These are phyloP conservation scores for Ennomos quercinarius DNA, from an alignment of 2,888 invertebrate species.

Conservation along the genomic window DNA sequence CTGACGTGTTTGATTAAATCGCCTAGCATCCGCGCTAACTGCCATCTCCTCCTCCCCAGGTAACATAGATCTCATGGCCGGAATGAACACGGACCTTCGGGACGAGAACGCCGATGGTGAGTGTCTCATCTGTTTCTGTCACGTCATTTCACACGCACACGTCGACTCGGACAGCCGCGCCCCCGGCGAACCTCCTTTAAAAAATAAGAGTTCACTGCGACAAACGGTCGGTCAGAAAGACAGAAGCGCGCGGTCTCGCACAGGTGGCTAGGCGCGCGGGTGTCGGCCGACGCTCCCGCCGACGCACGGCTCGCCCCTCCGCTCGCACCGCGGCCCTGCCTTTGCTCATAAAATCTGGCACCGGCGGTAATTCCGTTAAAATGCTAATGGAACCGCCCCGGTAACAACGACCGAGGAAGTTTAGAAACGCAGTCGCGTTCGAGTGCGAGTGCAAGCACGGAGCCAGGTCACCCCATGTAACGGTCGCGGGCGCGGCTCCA, in stretches of 20 bases:
- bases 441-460: conserved; percentile 43
- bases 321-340: conserved; percentile 39
- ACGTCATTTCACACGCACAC: conserved; percentile 81
- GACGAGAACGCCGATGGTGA: conserved; percentile 81
- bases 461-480: conserved; percentile 11
- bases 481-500: conserved; percentile 49
- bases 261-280: conserved; percentile 80
- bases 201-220: conserved; percentile 14
- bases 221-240: conserved; percentile 40
- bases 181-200: conserved; percentile 77
- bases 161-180: conserved; percentile 85
- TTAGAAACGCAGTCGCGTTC: conserved; percentile 54
- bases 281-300: conserved; percentile 69
- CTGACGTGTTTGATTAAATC: background rate
- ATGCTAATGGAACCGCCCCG: conserved; percentile 43
- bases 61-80: conserved; percentile 80
- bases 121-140: conserved; percentile 63
- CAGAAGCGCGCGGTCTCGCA: conserved; percentile 68
- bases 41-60: conserved; percentile 55
- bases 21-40: background rate
- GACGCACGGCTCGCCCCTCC: conserved; percentile 48
- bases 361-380: conserved; percentile 34
- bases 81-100: conserved; percentile 74
- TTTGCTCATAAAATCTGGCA: background rate
- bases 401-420: conserved; percentile 42